Evolutionary conservation across 2,888 invertebrate genomes (phyloP), one percentile per base, ranked within the genome.

Genomic region (Cenopis cana): DNA sequence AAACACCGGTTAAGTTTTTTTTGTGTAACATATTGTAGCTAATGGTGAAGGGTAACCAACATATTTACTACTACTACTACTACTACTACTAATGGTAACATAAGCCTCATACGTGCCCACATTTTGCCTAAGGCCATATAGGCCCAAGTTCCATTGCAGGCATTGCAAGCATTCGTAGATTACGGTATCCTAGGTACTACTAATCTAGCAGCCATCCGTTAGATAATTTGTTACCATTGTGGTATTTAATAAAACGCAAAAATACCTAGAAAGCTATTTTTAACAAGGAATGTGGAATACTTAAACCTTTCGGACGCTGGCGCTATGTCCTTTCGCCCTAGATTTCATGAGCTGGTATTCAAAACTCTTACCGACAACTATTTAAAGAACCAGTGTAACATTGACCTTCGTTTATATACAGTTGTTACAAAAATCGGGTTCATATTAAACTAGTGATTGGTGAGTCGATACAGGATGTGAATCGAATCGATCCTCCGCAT

Each of bases 321-420:
- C 70, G 68, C 72, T 64, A 77, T 46, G 79, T 77, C 80, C 76
- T 79, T 76, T 73, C 79, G 79, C 80, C 79, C 82, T 76, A 74
- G 78, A 79, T 78, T 81, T 81, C 80, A 77, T 71, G n/a, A 8
- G 46, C n/a, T 46, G 46, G 46, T n/a, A 46, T 46, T 46, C 46
- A 46, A 46, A 46, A 46, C n/a, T n/a, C n/a, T 46, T 8, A 46
- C 46, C 14, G 5, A 41, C 14, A 14, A 41, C 14, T 41, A 12
- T 46, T 46, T 8, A n/a, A 46, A 5, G 6, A 46, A 46, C 46
- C 46, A n/a, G 46, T 46, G 1, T n/a, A 8, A n/a, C 8, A n/a
- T 8, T 46, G n/a, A 46, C n/a, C 46, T n/a, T 4, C n/a, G 5
- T 14, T 46, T 46, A 46, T n/a, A 46, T 12, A n/a, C 6, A n/a